phyloP scores from a whole-genome alignment of 2,888 invertebrate species.

The Arge pagana region DNA sequence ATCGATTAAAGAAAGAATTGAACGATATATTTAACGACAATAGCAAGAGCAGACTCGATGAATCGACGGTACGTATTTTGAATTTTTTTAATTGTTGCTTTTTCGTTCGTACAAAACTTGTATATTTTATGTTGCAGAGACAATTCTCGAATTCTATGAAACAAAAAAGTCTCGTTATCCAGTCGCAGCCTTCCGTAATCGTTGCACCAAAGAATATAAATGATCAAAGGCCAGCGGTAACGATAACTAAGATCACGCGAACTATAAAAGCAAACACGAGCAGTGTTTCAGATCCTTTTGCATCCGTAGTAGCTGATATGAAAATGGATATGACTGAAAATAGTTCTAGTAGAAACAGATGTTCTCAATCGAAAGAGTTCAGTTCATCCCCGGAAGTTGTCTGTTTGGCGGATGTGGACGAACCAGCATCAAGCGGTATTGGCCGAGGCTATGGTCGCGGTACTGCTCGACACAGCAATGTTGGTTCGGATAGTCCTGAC shows the following conservation, averaged over 20 bases:
- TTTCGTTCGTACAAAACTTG: too few relatives aligned
- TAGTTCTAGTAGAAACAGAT: conserved; percentile 5
- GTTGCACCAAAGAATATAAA: conserved; percentile 14
- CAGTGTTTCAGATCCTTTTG: conserved; percentile 28
- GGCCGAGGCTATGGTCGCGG: conserved; percentile 13
- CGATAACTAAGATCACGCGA: conserved; percentile 6
- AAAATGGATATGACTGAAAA: conserved; percentile 31
- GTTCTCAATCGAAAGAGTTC: conserved; percentile 2
- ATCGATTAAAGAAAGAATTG: conserved; percentile 7
- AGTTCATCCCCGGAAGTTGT: conserved; percentile 7
- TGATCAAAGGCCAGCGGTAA: too few relatives aligned
- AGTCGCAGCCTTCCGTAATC: conserved; percentile 10
- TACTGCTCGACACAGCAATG: too few relatives aligned
- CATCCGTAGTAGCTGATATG: conserved; percentile 28
- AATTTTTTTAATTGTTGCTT: too few relatives aligned
- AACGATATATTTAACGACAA: conserved; percentile 10
- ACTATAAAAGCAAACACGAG: conserved; percentile 8
- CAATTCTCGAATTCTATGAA: conserved; percentile 9
- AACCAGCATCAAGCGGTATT: not conserved
- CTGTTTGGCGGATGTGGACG: not conserved
- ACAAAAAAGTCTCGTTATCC: conserved; percentile 12
- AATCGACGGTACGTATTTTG: conserved; percentile 7
- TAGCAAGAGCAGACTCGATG: too few relatives aligned
- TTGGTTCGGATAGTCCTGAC: not conserved
- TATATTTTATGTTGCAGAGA: too few relatives aligned